phyloP scores from a whole-genome alignment of 2,113 vertebrate genomes.

The Cyanoramphus novaezelandiae region DNA sequence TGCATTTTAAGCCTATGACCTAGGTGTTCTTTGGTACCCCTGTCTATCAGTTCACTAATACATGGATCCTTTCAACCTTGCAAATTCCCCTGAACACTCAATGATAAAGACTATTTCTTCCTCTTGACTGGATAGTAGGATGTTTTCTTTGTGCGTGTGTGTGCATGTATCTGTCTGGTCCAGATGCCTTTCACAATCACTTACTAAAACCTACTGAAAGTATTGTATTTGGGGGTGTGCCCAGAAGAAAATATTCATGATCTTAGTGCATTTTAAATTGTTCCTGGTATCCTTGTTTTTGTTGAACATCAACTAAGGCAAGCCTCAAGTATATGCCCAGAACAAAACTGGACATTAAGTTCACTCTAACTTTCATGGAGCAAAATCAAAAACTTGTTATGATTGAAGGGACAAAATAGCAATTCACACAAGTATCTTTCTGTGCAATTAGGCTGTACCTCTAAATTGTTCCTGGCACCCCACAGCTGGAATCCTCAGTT shows the following conservation, averaged over 20 bases:
- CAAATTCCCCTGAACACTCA: not conserved
- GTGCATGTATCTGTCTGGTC: not conserved
- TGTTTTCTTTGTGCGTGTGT: not conserved
- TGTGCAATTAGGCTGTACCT: not conserved
- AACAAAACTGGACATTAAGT: slow-evolving; percentile 20
- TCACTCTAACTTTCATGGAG: slow-evolving; percentile 16
- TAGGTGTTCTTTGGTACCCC: not conserved
- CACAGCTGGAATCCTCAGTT: not conserved
- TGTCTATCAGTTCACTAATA: not conserved
- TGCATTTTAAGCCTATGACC: not conserved
- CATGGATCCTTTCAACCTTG: not conserved
- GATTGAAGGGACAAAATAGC: not conserved
- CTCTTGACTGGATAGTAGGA: not conserved
- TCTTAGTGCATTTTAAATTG: not conserved
- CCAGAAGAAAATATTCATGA: not conserved
- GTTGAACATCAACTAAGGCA: slow-evolving; percentile 22
- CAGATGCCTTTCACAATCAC: slow-evolving; percentile 8
- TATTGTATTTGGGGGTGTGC: not conserved
- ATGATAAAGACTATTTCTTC: not conserved
- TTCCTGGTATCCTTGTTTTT: not conserved
- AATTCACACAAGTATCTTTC: slow-evolving; percentile 17
- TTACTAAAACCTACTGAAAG: not conserved
- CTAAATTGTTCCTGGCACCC: not conserved
- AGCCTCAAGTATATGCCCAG: slow-evolving; percentile 9
- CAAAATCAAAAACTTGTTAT: slow-evolving; percentile 20